Base-by-base conservation (phyloP, 2,797 vertebrate genomes). In the Poeciliopsis infans region DNA sequence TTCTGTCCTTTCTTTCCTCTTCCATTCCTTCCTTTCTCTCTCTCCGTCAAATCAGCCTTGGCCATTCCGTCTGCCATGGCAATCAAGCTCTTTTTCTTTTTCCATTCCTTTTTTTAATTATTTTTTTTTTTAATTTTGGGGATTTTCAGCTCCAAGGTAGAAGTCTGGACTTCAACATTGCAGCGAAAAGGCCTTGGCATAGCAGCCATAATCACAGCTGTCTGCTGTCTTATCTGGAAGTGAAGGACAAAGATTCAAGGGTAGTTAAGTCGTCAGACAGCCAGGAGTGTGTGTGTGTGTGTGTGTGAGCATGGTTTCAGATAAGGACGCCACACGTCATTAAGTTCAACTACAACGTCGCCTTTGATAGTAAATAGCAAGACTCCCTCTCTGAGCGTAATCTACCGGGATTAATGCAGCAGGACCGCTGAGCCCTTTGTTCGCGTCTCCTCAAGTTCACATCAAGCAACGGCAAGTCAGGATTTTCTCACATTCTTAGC, bases 171-270 rank as follows among this genome's bases (percentile, higher is more conserved):
- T 68, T 68, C 33, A 41, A 41, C 36, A 41, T 15, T 1, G 75
- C 33, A 28, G 46, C 76, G 0, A 31, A 75, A 43, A n/a, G 36
- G 28, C 81, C 79, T 83, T 85, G 85, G 82, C 39, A 43, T 5
- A 25, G 66, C 55, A 49, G 68, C 25, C 1, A 18, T 15, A 61
- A 74, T 79, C 72, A 69, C 39, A 39, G 61, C 75, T 81, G 77
- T 77, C 45, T 85, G 70, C 4, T 6, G 28, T 83, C 75, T 90
- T 90, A 87, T 93, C 88, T 79, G 51, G 36, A 51, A 71, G 66
- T 81, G 86, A 89, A 91, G 90, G 89, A 75, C 33, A 46, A 79
- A 53, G 25, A 68, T 74, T 77, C 89, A 89, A 90, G 91, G 90
- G 8, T 11, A 41, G 36, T 70, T 77, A 80, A 8, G 28, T 33